Percentiles rank a stretch among this genome's conserved stretches.
These are phyloP conservation scores for Dolichotis patagonum DNA, from an alignment of 2,113 vertebrate genomes.

Conservation along the genomic window DNA sequence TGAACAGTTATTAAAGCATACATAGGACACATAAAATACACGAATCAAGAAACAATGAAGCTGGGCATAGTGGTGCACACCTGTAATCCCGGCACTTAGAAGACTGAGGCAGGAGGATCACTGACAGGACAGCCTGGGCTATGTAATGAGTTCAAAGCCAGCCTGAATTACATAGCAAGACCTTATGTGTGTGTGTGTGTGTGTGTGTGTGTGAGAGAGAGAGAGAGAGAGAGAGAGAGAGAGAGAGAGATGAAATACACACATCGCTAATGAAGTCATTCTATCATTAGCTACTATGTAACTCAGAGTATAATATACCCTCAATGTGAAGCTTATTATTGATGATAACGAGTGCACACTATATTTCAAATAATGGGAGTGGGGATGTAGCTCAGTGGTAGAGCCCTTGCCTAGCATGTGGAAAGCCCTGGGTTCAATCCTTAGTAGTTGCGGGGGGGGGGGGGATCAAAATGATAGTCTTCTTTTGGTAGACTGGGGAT, in stretches of 20 bases:
- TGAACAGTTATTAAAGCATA: neutral
- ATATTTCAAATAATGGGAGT: conserved; percentile 7
- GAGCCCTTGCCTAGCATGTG: neutral
- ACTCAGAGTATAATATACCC: conserved; percentile 41
- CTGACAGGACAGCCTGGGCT: too few relatives aligned
- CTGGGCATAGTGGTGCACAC: too few relatives aligned
- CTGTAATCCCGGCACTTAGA: too few relatives aligned
- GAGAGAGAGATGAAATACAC: conserved; percentile 21
- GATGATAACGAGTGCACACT: neutral
- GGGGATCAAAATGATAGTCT: neutral
- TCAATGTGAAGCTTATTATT: conserved; percentile 37
- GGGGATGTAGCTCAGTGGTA: neutral
- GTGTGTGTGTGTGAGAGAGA: too few relatives aligned
- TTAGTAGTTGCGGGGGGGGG: neutral
- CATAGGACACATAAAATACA: conserved; percentile 7
- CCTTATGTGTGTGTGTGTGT: too few relatives aligned
- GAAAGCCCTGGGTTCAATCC: neutral
- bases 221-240: too few relatives aligned
- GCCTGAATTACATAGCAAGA: too few relatives aligned
- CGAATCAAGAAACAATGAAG: conserved; percentile 43
- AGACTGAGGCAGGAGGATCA: too few relatives aligned
- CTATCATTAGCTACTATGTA: conserved; percentile 19
- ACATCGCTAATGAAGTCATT: conserved; percentile 30
- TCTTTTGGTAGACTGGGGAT: neutral
- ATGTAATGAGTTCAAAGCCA: too few relatives aligned